These are phyloP conservation scores for Sminthurinus signatus DNA, from an alignment of 1,140 invertebrate genomes.

Conservation along the genomic window DNA sequence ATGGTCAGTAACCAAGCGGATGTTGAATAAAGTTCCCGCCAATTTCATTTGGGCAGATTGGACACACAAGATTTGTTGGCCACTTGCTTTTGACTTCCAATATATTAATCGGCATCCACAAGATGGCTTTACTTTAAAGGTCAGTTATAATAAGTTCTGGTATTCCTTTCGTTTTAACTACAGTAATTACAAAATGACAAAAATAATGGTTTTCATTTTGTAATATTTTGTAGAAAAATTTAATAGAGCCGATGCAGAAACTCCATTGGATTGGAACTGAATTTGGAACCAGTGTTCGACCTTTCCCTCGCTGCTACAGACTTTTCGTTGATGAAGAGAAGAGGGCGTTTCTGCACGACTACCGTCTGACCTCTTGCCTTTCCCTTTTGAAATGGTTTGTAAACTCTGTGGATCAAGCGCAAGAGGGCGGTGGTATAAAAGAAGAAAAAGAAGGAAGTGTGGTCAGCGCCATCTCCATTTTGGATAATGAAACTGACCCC, in stretches of 20 bases:
- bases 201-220: neutral
- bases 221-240: neutral
- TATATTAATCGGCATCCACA: constrained; percentile 70
- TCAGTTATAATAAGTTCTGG: constrained; percentile 45
- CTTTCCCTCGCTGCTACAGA: constrained; percentile 82
- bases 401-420: constrained; percentile 50
- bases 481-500: too few relatives aligned
- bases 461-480: constrained; percentile 43
- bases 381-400: constrained; percentile 70
- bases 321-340: constrained; percentile 78
- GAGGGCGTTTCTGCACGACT: constrained; percentile 85
- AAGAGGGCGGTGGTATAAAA: constrained; percentile 38
- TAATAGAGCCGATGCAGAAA: neutral
- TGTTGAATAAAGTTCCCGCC: too few relatives aligned
- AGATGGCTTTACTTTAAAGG: constrained; percentile 81
- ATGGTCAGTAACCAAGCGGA: too few relatives aligned
- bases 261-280: too few relatives aligned
- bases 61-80: constrained; percentile 67
- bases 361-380: constrained; percentile 77
- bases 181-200: neutral
- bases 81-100: constrained; percentile 49
- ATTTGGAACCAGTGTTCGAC: too few relatives aligned
- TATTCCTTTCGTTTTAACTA: neutral
- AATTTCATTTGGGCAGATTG: constrained; percentile 84
- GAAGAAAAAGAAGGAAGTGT: constrained; percentile 35